A percentile compares a stretch with the other conserved stretches of the same genome.
Evolutionary conservation across 2,113 vertebrate genomes (phyloP).

Genomic region (Datnioides undecimradiatus): DNA sequence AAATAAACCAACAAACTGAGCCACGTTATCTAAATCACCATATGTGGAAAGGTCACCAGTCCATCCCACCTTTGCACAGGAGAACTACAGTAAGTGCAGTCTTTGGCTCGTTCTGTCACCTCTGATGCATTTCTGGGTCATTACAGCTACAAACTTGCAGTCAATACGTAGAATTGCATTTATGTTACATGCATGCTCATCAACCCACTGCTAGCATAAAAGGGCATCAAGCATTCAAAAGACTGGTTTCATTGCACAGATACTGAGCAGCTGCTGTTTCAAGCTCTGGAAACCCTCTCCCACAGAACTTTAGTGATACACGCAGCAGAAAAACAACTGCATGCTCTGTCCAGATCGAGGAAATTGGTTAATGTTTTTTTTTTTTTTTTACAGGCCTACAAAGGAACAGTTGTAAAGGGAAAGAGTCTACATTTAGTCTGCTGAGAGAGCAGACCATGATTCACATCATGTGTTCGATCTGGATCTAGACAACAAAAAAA

Average conservation of each 20-base stretch:
- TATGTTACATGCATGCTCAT: too few species aligned
- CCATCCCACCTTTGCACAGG: background rate
- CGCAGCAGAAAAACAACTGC: background rate
- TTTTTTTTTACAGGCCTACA: slow-evolving; percentile 10
- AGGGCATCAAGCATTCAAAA: too few species aligned
- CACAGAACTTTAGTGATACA: background rate
- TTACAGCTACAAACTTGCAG: too few species aligned
- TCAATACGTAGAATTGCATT: too few species aligned
- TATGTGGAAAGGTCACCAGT: too few species aligned
- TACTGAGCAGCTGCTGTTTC: background rate
- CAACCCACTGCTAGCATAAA: too few species aligned
- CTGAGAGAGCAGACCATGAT: slow-evolving; percentile 21
- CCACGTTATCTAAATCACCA: background rate
- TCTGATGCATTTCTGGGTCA: background rate
- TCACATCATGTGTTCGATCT: slow-evolving; percentile 33
- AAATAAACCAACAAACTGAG: background rate
- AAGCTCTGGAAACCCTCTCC: background rate
- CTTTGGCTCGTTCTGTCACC: background rate
- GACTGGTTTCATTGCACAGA: background rate
- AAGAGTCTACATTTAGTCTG: background rate
- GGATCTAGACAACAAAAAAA: slow-evolving; percentile 23
- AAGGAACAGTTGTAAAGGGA: slow-evolving; percentile 16
- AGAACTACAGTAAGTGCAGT: background rate
- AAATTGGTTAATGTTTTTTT: background rate
- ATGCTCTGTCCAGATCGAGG: background rate